Evolutionary conservation across 2,888 invertebrate species (phyloP).

Genomic region (Drosophila macrothrix): DNA sequence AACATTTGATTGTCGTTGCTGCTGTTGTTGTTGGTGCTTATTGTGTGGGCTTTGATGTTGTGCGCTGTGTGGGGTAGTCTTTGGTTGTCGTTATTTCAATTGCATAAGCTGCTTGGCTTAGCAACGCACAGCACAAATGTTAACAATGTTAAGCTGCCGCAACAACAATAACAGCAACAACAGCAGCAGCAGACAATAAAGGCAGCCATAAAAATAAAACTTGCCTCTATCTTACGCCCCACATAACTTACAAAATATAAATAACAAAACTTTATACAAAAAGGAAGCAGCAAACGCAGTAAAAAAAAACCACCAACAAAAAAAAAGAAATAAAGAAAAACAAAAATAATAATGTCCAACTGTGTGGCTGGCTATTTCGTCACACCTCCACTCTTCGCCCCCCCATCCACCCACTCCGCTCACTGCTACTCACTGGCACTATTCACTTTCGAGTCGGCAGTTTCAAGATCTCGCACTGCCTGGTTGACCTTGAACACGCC

Average conservation of each 20-base stretch:
- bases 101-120: slow-evolving; percentile 55
- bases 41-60: slow-evolving; percentile 47
- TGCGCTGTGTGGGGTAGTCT: slow-evolving; percentile 24
- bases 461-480: slow-evolving; percentile 31
- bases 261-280: slow-evolving; percentile 14
- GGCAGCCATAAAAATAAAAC: slow-evolving; percentile 40
- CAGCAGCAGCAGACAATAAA: slow-evolving; percentile 8
- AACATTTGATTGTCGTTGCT: neutral
- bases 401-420: no score
- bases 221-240: slow-evolving; percentile 53
- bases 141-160: slow-evolving; percentile 14
- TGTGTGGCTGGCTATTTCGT: neutral
- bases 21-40: neutral
- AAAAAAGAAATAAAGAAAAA: neutral
- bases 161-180: slow-evolving; percentile 7
- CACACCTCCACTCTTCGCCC: neutral
- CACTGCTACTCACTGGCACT: neutral
- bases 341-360: slow-evolving; percentile 7
- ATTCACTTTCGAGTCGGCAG: neutral
- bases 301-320: slow-evolving; percentile 6
- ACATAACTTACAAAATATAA: slow-evolving; percentile 36
- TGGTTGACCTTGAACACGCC: slow-evolving; percentile 62
- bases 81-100: slow-evolving; percentile 21
- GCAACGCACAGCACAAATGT: slow-evolving; percentile 15
- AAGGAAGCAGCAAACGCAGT: slow-evolving; percentile 14